Percentiles rank a stretch among this genome's conserved stretches.
Evolutionary conservation across 2,113 vertebrate species (phyloP).

Genomic region (Chauna torquata): DNA sequence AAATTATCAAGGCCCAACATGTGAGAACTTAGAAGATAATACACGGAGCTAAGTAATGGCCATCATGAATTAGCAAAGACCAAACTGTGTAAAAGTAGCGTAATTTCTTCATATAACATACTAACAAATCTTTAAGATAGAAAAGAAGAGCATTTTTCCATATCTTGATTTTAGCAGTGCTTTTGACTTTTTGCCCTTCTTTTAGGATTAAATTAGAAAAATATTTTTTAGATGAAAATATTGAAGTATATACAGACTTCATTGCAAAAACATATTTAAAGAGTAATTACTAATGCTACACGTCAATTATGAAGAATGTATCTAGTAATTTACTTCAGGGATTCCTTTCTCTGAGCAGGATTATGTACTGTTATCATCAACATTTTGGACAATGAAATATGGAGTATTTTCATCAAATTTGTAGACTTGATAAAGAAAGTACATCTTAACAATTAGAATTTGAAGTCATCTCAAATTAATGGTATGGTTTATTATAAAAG

Average conservation of each 20-base stretch:
- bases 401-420: not conserved
- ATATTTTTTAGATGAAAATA: not conserved
- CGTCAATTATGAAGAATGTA: not conserved
- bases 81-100: not conserved
- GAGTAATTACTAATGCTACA: not conserved
- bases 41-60: not conserved
- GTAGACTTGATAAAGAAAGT: not conserved
- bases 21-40: not conserved
- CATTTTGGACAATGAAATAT: not conserved
- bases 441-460: not conserved
- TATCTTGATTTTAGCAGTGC: not conserved
- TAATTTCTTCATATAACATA: not conserved
- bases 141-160: not conserved
- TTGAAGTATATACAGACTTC: not conserved
- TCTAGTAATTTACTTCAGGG: not conserved
- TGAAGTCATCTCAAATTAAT: not conserved
- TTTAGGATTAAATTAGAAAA: not conserved
- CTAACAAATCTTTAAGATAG: not conserved
- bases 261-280: not conserved
- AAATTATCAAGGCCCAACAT: not conserved
- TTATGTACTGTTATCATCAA: not conserved
- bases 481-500: not conserved
- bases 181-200: not conserved
- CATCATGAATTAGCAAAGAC: not conserved
- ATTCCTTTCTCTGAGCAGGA: not conserved